These are phyloP conservation scores for Zaprionus lineosus DNA, from an alignment of 2,888 invertebrate genomes.

Conservation along the genomic window DNA sequence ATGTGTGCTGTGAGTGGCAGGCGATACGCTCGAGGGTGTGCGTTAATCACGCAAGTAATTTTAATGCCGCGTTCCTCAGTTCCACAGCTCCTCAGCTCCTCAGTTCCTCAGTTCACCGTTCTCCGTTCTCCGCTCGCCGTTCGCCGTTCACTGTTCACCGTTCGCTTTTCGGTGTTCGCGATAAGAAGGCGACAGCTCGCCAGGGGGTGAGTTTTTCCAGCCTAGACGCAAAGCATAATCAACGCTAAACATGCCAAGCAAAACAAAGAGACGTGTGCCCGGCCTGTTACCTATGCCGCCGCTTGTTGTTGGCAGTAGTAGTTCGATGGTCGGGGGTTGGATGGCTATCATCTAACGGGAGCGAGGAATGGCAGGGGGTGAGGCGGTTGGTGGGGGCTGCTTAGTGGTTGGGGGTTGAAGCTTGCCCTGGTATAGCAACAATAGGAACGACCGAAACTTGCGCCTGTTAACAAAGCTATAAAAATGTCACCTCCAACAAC, in stretches of 20 bases:
- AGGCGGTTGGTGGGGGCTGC: not conserved
- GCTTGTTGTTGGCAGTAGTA: too few relatives aligned
- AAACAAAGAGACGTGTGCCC: constrained; percentile 49
- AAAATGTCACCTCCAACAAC: constrained; percentile 77
- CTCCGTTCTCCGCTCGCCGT: constrained; percentile 12
- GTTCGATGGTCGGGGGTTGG: too few relatives aligned
- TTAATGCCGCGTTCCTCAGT: constrained; percentile 56
- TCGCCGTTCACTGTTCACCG: constrained; percentile 11
- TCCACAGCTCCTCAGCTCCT: too few relatives aligned
- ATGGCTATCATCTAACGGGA: not conserved
- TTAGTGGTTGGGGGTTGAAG: not conserved
- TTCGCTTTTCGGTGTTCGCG: constrained; percentile 20
- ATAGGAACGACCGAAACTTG: constrained; percentile 24
- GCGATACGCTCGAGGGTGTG: constrained; percentile 62
- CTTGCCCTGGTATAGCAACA: constrained; percentile 20
- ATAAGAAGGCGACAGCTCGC: constrained; percentile 46
- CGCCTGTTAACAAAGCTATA: constrained; percentile 80
- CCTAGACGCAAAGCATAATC: constrained; percentile 64
- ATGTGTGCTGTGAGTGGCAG: constrained; percentile 1
- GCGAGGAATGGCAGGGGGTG: not conserved
- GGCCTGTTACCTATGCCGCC: too few relatives aligned
- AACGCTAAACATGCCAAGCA: constrained; percentile 67
- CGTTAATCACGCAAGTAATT: constrained; percentile 74
- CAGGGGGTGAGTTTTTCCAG: constrained; percentile 56
- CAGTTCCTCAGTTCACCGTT: constrained; percentile 10